A percentile compares a stretch with the other conserved stretches of the same genome.
These are phyloP conservation scores for Polydrusus cervinus DNA, from an alignment of 2,888 invertebrate species.

Conservation along the genomic window DNA sequence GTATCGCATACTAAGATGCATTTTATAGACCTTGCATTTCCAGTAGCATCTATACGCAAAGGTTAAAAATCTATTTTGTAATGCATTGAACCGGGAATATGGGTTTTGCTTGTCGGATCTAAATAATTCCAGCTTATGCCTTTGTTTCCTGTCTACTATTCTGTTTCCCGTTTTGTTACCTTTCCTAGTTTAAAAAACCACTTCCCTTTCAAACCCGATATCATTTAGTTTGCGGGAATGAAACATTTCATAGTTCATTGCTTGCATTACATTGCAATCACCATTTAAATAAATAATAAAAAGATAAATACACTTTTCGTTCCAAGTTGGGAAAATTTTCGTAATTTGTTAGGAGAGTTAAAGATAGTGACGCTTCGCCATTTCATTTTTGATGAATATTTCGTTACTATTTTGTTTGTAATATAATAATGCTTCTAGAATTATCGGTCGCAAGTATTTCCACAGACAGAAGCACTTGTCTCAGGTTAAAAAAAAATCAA, in stretches of 20 bases:
- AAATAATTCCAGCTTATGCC: slow-evolving; percentile 16
- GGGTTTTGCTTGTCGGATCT: slow-evolving; percentile 21
- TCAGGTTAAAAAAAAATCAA: too few species aligned
- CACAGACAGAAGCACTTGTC: too few species aligned
- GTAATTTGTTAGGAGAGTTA: too few species aligned
- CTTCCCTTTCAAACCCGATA: background rate
- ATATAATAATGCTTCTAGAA: too few species aligned
- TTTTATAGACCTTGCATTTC: background rate
- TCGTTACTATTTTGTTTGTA: too few species aligned
- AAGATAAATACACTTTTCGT: too few species aligned
- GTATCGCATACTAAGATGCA: too few species aligned
- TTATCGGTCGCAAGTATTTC: too few species aligned
- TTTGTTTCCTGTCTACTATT: slow-evolving; percentile 8
- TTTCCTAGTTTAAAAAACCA: slow-evolving; percentile 4
- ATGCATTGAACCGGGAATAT: slow-evolving; percentile 23
- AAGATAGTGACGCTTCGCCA: too few species aligned
- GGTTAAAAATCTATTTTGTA: slow-evolving; percentile 13
- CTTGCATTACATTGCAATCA: background rate
- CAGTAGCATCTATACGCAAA: background rate
- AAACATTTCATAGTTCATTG: slow-evolving; percentile 1
- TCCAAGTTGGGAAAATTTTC: too few species aligned
- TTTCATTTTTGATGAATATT: too few species aligned
- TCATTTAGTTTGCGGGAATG: background rate
- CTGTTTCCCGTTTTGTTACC: background rate
- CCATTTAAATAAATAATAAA: background rate